Evolutionary conservation across 2,113 vertebrate species (phyloP).

Genomic region (Chionomys nivalis): DNA sequence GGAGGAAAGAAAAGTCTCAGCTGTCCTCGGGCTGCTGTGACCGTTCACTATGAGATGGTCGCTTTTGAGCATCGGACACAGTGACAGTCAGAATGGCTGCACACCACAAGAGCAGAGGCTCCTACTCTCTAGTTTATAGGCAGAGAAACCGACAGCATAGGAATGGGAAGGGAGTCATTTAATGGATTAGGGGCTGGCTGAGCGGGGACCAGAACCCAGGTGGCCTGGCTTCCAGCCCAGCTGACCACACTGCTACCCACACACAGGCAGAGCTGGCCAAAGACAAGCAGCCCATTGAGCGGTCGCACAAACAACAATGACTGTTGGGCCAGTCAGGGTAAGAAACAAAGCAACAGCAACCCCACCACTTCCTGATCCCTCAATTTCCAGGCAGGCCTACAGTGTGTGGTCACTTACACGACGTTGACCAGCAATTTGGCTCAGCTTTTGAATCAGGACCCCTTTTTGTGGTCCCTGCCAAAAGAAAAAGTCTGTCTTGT

Average conservation of each 20-base stretch:
- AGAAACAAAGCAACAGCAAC: slow-evolving; percentile 67
- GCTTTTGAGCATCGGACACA: background rate
- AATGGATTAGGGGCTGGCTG: slow-evolving; percentile 61
- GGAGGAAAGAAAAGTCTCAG: background rate
- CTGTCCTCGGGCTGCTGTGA: slow-evolving; percentile 3
- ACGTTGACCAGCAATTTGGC: slow-evolving; percentile 41
- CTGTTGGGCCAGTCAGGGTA: slow-evolving; percentile 57
- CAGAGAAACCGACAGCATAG: slow-evolving; percentile 42
- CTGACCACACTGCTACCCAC: slow-evolving; percentile 78
- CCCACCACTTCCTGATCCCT: slow-evolving; percentile 68
- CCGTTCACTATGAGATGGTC: background rate
- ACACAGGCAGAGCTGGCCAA: slow-evolving; percentile 69
- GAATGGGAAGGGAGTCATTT: slow-evolving; percentile 62
- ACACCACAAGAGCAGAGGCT: background rate
- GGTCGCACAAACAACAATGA: slow-evolving; percentile 77
- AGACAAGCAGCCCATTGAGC: slow-evolving; percentile 79
- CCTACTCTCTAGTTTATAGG: slow-evolving; percentile 51
- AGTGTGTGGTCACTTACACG: slow-evolving; percentile 52
- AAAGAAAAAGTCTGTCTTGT: slow-evolving; percentile 49
- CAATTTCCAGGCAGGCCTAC: slow-evolving; percentile 62
- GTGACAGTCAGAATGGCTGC: background rate
- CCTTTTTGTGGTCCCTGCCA: slow-evolving; percentile 28
- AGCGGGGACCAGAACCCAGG: slow-evolving; percentile 76
- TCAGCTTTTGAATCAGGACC: slow-evolving; percentile 47
- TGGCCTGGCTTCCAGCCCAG: slow-evolving; percentile 77